phyloP scores from a whole-genome alignment of 2,113 vertebrate genomes.

The Sterna hirundo region DNA sequence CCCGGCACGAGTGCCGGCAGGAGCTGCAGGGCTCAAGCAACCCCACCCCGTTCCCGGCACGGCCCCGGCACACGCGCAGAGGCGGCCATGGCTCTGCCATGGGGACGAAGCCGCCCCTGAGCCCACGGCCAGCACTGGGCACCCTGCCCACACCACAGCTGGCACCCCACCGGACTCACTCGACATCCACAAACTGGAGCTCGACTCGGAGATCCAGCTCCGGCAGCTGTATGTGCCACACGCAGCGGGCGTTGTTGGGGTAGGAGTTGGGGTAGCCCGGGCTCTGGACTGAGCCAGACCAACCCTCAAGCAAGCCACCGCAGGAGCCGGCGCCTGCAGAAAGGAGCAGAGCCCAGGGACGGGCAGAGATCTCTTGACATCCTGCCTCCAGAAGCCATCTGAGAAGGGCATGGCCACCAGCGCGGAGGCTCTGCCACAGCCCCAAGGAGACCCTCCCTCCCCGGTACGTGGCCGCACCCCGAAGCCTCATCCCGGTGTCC shows the following conservation, averaged over 20 bases:
- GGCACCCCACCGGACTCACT: not conserved
- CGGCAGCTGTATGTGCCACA: not conserved
- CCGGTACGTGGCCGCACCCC: fast-evolving
- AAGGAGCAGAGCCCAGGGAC: fast-evolving
- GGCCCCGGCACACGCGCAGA: fast-evolving
- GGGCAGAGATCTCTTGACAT: not conserved
- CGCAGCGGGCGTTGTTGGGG: not conserved
- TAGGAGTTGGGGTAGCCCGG: not conserved
- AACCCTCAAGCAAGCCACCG: not conserved
- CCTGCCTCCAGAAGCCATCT: fast-evolving
- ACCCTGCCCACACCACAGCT: not conserved
- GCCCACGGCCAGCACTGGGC: too few relatives aligned
- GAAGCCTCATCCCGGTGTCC: not conserved
- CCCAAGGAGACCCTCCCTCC: not conserved
- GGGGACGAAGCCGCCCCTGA: fast-evolving
- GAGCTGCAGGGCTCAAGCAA: not conserved
- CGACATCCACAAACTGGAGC: not conserved
- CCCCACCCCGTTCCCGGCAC: fast-evolving
- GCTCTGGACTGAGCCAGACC: not conserved
- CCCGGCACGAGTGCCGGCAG: fast-evolving
- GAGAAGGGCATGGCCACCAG: not conserved
- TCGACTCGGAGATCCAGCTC: not conserved
- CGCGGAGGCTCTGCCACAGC: not conserved
- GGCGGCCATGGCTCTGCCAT: fast-evolving
- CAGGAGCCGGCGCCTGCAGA: fast-evolving